These are phyloP conservation scores for Rhyacophila brunnea DNA, from an alignment of 1,140 invertebrate species.

Conservation along the genomic window DNA sequence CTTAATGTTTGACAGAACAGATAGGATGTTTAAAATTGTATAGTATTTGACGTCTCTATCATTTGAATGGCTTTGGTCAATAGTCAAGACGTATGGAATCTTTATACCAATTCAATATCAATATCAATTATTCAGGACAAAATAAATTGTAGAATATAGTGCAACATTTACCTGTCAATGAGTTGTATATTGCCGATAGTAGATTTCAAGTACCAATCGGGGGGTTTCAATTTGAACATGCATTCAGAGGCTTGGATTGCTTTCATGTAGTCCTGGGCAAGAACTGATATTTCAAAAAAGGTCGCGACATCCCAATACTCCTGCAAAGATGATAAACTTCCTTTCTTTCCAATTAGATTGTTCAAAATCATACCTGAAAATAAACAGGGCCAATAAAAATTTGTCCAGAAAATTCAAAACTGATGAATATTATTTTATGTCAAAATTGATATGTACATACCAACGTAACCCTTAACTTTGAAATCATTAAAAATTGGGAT, in stretches of 20 bases:
- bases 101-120: neutral
- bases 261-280: slow-evolving; percentile 96
- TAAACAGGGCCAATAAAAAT: too few relatives aligned
- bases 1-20: too few relatives aligned
- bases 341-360: slow-evolving; percentile 97
- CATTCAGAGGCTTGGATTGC: slow-evolving; percentile 97
- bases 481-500: too few relatives aligned
- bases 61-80: too few relatives aligned
- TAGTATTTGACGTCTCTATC: too few relatives aligned
- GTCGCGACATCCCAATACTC: slow-evolving; percentile 99
- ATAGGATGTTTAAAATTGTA: too few relatives aligned
- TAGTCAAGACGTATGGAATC: too few relatives aligned
- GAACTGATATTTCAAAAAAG: slow-evolving; percentile 98
- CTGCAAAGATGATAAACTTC: slow-evolving; percentile 85
- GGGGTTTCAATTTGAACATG: slow-evolving; percentile 99
- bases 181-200: slow-evolving; percentile 97
- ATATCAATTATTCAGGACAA: slow-evolving; percentile 1
- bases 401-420: too few relatives aligned
- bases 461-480: too few relatives aligned
- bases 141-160: too few relatives aligned
- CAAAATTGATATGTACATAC: too few relatives aligned
- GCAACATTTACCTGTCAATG: slow-evolving; percentile 76
- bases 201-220: slow-evolving; percentile 97
- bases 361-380: slow-evolving; percentile 85
- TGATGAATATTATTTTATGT: too few relatives aligned